Evolutionary conservation across 2,888 invertebrate genomes (phyloP), one percentile per base, ranked within the genome.

Genomic region (Dascillus cervinus): DNA sequence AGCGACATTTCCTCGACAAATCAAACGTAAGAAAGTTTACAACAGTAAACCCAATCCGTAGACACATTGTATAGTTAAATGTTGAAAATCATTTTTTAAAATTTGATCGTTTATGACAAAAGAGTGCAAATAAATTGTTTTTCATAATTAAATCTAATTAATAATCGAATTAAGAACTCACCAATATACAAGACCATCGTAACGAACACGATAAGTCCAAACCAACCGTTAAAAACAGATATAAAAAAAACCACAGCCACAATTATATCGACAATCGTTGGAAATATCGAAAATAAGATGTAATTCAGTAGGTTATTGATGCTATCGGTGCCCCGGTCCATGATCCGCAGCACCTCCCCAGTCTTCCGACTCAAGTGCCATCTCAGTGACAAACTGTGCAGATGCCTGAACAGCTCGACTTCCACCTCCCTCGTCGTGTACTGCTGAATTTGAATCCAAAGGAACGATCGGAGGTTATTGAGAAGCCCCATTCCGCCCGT

Each of bases 331-430:
- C 97, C 97, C 39, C 97, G 74, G 66, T 98, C 97, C 88, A 98
- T 95, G 0, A 97, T 82, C 17, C 95, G 71, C 2, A 97, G 69
- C 1, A 98, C 94, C 69, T 98, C 96, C 2, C 97, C 97, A 0
- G 97, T 97, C 69, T 97, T 97, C 6, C 96, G 70, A 2, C 82
- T 76, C 17, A 97, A 67, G 65, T 98, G 97, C 97, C 97, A 98
- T 12, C 88, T 75, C 26, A 98, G 71, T 3, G 95, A 94, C 31
- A 98, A 65, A 34, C 81, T 74, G 62, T 96, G 96, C 9, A 96
- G 72, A 64, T 96, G 95, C 24, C 78, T 71, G 62, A 87, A 92
- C 15, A 92, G 67, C 56, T 84, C 82, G 37, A 91, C 79, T 71
- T 95, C 87, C 32, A 94, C 77, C 66, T 94, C 90, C 40, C 92